Percentiles rank a stretch among this genome's conserved stretches.
Conservation (phyloP, 23 tunicate genomes). For the Halocynthia aurantium region DNA sequence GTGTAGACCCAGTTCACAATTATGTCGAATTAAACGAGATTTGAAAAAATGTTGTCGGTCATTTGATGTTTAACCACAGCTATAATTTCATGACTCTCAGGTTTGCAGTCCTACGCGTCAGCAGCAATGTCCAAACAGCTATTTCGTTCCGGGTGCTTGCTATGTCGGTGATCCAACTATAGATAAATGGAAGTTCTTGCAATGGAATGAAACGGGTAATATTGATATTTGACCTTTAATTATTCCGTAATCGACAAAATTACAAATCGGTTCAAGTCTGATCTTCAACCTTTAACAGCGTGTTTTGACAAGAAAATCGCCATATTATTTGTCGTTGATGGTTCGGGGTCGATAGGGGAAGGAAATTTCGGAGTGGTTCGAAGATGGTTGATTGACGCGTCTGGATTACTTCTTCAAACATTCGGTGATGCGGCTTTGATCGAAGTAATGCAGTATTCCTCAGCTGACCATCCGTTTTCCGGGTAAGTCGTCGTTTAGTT, state of each 20-base stretch:
- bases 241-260: too few relatives aligned
- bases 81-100: not conserved
- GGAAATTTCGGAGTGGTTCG: not conserved
- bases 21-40: too few relatives aligned
- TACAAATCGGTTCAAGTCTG: too few relatives aligned
- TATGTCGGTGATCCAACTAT: constrained; percentile 8
- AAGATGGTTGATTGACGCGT: constrained; percentile 1
- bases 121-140: constrained; percentile 10
- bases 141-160: constrained; percentile 18
- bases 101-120: constrained; percentile 8
- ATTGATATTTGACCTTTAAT: not conserved
- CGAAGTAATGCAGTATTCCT: constrained; percentile 10
- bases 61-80: not conserved
- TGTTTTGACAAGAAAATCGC: constrained; percentile 20
- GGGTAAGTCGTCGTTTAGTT: too few relatives aligned
- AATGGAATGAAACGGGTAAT: constrained; percentile 17
- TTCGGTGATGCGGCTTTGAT: constrained; percentile 22
- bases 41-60: too few relatives aligned
- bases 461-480: too few relatives aligned
- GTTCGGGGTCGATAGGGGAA: constrained; percentile 1
- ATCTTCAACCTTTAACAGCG: not conserved
- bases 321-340: constrained; percentile 18
- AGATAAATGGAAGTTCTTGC: constrained; percentile 2
- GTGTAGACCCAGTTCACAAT: too few relatives aligned
- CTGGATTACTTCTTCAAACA: not conserved